Evolutionary conservation across 1,140 invertebrate species (phyloP).

Genomic region (Lasioglossum albipes): DNA sequence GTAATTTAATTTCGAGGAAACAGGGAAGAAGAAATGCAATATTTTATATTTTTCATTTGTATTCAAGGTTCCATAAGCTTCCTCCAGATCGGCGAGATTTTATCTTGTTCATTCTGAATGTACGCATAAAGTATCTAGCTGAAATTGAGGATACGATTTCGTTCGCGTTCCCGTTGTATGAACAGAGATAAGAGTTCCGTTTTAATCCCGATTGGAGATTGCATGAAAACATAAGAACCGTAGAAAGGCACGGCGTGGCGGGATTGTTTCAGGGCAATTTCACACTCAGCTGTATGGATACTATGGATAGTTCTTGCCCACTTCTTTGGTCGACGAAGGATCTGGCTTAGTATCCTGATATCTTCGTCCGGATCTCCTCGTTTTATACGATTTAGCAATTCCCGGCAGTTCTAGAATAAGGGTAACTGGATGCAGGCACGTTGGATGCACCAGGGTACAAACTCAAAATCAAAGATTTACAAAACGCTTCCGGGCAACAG

Average conservation of each 20-base stretch:
- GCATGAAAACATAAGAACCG: neutral
- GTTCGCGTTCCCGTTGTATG: neutral
- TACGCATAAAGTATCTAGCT: neutral
- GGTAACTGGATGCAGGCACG: too few species aligned
- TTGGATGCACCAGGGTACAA: neutral
- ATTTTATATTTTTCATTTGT: neutral
- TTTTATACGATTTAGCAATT: constrained; percentile 3
- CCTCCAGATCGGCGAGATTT: neutral
- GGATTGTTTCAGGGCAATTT: constrained; percentile 18
- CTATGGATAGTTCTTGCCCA: neutral
- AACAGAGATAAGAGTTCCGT: neutral
- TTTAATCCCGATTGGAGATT: constrained; percentile 13
- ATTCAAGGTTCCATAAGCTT: neutral
- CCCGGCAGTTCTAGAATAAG: neutral
- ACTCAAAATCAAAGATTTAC: constrained; percentile 1
- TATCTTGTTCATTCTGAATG: too few species aligned
- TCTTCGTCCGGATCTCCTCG: neutral
- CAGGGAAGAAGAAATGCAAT: too few species aligned
- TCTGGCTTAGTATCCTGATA: neutral
- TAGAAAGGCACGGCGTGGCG: neutral
- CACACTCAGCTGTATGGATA: neutral
- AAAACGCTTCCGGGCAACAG: neutral
- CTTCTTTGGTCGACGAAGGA: neutral
- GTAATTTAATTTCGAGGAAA: too few species aligned
- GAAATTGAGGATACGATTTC: neutral